These are phyloP conservation scores for Zenarchopterus dispar DNA, from an alignment of 2,797 vertebrate species.

Conservation along the genomic window DNA sequence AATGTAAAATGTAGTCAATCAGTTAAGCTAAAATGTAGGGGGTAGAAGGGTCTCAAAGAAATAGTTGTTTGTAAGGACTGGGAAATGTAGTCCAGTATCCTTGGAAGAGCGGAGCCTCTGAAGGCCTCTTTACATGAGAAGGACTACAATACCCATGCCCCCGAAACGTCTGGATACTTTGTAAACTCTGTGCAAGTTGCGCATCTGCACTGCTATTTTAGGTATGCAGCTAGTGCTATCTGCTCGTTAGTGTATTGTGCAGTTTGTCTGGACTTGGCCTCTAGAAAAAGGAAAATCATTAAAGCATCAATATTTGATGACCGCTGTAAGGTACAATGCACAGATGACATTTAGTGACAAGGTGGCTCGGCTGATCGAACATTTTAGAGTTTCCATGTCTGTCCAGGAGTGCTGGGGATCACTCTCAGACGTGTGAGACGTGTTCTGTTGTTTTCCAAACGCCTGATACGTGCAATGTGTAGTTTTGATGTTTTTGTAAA, in stretches of 20 bases:
- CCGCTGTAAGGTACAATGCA: slow-evolving; percentile 13
- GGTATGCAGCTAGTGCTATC: slow-evolving; percentile 77
- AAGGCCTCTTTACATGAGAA: slow-evolving; percentile 47
- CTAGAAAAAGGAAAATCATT: background rate
- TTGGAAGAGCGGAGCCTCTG: accelerated
- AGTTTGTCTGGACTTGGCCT: slow-evolving; percentile 31
- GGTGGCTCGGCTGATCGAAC: slow-evolving; percentile 29
- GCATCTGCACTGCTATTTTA: slow-evolving; percentile 79
- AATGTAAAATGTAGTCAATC: slow-evolving; percentile 77
- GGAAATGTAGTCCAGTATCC: slow-evolving; percentile 79
- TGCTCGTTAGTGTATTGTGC: slow-evolving; percentile 41
- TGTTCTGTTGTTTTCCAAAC: slow-evolving; percentile 28
- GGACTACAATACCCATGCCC: slow-evolving; percentile 83
- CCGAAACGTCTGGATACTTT: slow-evolving; percentile 82
- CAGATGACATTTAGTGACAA: slow-evolving; percentile 30
- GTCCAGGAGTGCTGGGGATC: slow-evolving; percentile 47
- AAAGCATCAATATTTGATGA: slow-evolving; percentile 19
- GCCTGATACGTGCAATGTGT: too few relatives aligned
- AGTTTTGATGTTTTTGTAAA: too few relatives aligned
- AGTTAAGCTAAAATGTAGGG: slow-evolving; percentile 77
- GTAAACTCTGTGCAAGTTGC: slow-evolving; percentile 87
- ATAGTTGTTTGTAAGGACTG: slow-evolving; percentile 68
- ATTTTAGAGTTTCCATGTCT: slow-evolving; percentile 42
- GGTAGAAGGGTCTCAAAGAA: slow-evolving; percentile 77
- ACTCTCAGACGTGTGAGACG: slow-evolving; percentile 43